Evolutionary conservation across 2,888 invertebrate species (phyloP).

Genomic region (Argyresthia albistria): DNA sequence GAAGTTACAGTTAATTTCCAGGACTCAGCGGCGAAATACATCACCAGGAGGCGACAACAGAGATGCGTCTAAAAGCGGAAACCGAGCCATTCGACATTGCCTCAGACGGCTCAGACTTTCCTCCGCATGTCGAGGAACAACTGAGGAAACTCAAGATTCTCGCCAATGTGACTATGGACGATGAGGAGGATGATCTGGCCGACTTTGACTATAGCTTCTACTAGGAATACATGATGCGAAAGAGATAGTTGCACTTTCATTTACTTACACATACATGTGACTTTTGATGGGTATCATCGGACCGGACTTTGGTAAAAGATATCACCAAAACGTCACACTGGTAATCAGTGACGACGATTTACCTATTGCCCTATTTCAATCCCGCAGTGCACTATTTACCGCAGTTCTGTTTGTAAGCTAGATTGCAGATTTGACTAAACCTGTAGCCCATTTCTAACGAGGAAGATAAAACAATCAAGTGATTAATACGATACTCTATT

Average conservation of each 20-base stretch:
- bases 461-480: no score
- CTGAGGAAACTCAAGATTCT: constrained; percentile 44
- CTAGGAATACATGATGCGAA: constrained; percentile 26
- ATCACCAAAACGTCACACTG: no score
- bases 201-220: constrained; percentile 48
- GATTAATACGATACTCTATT: no score
- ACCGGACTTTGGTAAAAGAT: no score
- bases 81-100: constrained; percentile 29
- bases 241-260: constrained; percentile 11
- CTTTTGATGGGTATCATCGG: no score
- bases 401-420: no score
- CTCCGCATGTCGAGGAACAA: constrained; percentile 38
- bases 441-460: no score
- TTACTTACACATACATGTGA: not conserved
- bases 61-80: constrained; percentile 25
- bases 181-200: constrained; percentile 32
- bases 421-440: no score
- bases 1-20: no score
- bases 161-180: constrained; percentile 35
- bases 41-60: constrained; percentile 32
- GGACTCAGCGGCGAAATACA: constrained; percentile 23
- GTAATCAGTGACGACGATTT: no score
- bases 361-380: no score
- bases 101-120: not conserved
- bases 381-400: no score